Evolutionary conservation across 2,888 invertebrate species (phyloP).

Genomic region (Trimorus sp.): DNA sequence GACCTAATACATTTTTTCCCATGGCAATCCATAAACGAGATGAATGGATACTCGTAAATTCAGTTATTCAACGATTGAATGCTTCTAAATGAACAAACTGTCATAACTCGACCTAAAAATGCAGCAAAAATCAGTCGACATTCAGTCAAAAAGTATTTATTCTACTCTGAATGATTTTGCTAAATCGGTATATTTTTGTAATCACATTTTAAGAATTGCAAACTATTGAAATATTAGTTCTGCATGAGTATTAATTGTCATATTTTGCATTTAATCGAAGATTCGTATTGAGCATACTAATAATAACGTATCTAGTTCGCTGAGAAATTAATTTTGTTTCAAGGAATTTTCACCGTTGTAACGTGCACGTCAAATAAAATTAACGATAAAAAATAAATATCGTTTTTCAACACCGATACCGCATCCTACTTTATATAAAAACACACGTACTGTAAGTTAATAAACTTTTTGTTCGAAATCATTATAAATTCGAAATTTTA

Average conservation of each 20-base stretch:
- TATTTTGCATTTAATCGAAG: too few relatives aligned
- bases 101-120: too few relatives aligned
- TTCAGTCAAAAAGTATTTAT: too few relatives aligned
- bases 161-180: too few relatives aligned
- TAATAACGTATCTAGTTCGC: neutral
- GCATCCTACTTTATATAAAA: slow-evolving; percentile 5
- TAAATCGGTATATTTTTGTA: too few relatives aligned
- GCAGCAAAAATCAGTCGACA: too few relatives aligned
- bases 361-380: slow-evolving; percentile 12
- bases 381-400: slow-evolving; percentile 27
- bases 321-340: slow-evolving; percentile 5
- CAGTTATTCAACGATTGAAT: too few relatives aligned
- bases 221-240: too few relatives aligned
- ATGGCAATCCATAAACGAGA: neutral
- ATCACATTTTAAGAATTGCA: too few relatives aligned
- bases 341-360: slow-evolving; percentile 19
- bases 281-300: neutral
- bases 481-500: slow-evolving; percentile 41
- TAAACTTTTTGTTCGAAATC: slow-evolving; percentile 32
- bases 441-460: slow-evolving; percentile 29
- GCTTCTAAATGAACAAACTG: too few relatives aligned
- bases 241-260: too few relatives aligned
- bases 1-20: neutral
- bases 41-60: too few relatives aligned
- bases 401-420: slow-evolving; percentile 21